phyloP scores from a whole-genome alignment of 2,888 invertebrate genomes.

The Callosobruchus maculatus region DNA sequence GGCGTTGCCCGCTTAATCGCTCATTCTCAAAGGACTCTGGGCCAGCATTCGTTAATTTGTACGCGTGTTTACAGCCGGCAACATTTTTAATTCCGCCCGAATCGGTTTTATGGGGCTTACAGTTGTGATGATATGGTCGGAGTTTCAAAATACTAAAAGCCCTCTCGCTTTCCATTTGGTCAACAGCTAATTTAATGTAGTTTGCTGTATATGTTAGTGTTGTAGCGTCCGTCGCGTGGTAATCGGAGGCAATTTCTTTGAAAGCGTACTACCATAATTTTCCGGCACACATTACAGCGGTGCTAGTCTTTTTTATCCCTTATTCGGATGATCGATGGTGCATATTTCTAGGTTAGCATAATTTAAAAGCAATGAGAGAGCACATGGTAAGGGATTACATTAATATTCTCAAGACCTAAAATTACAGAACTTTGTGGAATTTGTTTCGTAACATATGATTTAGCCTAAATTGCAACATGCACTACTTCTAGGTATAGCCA shows the following conservation, averaged over 20 bases:
- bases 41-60: not conserved
- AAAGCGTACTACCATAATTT: not conserved
- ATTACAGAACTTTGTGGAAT: no score
- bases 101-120: not conserved
- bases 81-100: not conserved
- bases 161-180: not conserved
- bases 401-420: not conserved
- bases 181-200: not conserved
- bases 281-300: not conserved
- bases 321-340: not conserved
- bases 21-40: not conserved
- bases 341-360: not conserved
- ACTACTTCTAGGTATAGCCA: no score
- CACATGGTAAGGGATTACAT: not conserved
- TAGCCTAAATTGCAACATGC: no score
- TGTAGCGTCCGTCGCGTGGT: not conserved
- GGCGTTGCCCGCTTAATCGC: not conserved
- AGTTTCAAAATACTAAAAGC: not conserved
- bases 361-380: not conserved
- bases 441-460: no score
- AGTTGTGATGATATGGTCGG: not conserved
- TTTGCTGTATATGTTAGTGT: not conserved
- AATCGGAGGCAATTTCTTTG: not conserved
- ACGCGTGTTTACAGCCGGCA: not conserved
- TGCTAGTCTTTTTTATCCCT: not conserved